These are phyloP conservation scores for Epirrhoe tristata DNA, from an alignment of 2,888 invertebrate species.

Conservation along the genomic window DNA sequence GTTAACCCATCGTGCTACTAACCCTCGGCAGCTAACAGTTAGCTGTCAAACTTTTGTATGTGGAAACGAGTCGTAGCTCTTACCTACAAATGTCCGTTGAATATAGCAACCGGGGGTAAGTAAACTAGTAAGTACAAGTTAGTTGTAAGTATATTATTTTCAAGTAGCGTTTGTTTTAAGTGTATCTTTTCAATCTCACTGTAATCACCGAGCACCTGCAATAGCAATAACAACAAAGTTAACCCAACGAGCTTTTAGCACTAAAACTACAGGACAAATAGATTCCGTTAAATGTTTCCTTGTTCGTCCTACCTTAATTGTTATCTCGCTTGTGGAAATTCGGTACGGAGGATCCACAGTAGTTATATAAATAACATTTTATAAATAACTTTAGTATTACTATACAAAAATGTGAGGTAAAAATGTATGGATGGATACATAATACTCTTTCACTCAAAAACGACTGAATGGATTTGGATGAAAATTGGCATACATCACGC, in stretches of 20 bases:
- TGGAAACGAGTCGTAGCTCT: no score
- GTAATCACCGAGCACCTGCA: neutral
- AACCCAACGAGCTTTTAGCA: conserved; percentile 61
- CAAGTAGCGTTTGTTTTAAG: neutral
- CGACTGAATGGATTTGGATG: no score
- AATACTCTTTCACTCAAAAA: no score
- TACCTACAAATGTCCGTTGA: no score
- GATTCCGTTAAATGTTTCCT: conserved; percentile 54
- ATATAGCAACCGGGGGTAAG: no score
- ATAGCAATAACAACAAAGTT: conserved; percentile 49
- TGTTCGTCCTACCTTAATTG: conserved; percentile 46
- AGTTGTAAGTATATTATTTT: neutral
- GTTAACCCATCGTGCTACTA: no score
- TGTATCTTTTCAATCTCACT: conserved; percentile 2
- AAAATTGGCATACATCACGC: no score
- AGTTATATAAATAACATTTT: conserved; percentile 7
- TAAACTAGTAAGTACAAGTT: no score
- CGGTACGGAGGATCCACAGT: conserved; percentile 10
- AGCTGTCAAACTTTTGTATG: no score
- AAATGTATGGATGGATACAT: no score
- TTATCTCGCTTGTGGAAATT: conserved; percentile 7
- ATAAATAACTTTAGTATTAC: neutral
- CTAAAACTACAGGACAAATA: conserved; percentile 60
- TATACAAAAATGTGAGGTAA: no score
- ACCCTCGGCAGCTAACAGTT: no score